Conservation (phyloP, 2,888 invertebrate genomes). For the Nysson spinosus region DNA sequence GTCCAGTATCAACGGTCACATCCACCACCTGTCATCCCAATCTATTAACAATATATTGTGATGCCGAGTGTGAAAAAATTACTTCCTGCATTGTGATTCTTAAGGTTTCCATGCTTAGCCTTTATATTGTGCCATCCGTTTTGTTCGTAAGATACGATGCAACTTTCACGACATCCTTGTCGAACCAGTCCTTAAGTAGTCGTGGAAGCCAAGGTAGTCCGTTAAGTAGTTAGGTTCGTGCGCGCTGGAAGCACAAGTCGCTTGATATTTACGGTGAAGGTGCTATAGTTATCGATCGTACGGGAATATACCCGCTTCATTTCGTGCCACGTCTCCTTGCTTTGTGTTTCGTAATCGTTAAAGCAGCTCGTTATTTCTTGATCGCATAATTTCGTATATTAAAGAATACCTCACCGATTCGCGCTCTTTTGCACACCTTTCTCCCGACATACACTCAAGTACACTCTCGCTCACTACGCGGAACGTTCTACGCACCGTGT, state of each 20-base stretch:
- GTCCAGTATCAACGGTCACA: conserved; percentile 22
- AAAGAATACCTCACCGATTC: conserved; percentile 24
- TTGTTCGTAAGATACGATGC: neutral
- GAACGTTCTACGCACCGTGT: conserved; percentile 42
- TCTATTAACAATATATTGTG: conserved; percentile 14
- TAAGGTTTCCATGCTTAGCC: neutral
- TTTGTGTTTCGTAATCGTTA: conserved; percentile 38
- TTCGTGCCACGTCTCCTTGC: conserved; percentile 47
- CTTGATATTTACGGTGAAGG: conserved; percentile 44
- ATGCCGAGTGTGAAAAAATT: conserved; percentile 20
- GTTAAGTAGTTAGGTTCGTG: conserved; percentile 51
- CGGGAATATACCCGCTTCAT: conserved; percentile 51
- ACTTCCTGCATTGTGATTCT: conserved; percentile 17
- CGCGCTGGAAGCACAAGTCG: conserved; percentile 39
- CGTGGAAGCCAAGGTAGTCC: conserved; percentile 13
- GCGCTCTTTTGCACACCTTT: conserved; percentile 35
- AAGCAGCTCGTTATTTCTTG: neutral
- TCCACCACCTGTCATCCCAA: conserved; percentile 48
- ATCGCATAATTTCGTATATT: conserved; percentile 22
- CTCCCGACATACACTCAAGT: conserved; percentile 5
- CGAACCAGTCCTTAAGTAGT: conserved; percentile 14
- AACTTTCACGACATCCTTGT: conserved; percentile 26
- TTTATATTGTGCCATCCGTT: neutral
- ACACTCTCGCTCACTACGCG: conserved; percentile 11
- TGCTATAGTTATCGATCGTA: conserved; percentile 58